These are phyloP conservation scores for Mormyrops boulengeri DNA, from an alignment of 2,797 vertebrate genomes.

Conservation along the genomic window DNA sequence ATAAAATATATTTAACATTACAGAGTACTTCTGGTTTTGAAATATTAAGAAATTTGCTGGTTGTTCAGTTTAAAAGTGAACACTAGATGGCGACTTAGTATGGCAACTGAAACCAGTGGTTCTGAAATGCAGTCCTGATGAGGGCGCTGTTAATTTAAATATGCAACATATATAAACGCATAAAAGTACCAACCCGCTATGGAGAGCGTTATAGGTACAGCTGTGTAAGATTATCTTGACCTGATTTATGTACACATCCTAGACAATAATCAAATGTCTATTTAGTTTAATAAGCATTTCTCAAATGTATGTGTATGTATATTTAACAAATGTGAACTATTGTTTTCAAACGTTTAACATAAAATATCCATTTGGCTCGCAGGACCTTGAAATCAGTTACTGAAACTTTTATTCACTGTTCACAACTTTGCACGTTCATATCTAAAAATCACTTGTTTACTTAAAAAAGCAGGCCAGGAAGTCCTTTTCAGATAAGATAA, in stretches of 20 bases:
- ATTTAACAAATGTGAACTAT: background rate
- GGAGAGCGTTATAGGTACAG: background rate
- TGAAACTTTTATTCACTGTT: background rate
- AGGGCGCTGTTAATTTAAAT: background rate
- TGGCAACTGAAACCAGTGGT: background rate
- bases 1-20: background rate
- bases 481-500: background rate
- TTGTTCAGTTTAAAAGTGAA: background rate
- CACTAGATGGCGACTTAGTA: conserved; percentile 15
- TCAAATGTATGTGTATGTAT: background rate
- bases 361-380: background rate
- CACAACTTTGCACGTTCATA: background rate
- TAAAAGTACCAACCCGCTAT: background rate
- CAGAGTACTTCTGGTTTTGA: background rate
- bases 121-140: background rate
- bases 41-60: background rate
- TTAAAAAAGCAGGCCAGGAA: background rate
- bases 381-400: background rate
- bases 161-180: background rate
- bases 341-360: background rate
- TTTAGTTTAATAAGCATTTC: background rate
- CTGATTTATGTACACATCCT: background rate
- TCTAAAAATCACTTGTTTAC: background rate
- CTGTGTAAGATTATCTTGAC: background rate
- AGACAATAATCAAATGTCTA: background rate